Percentiles rank a stretch among this genome's conserved stretches.
Conservation (phyloP, 2,888 invertebrate genomes). For the Nycteola revayana region DNA sequence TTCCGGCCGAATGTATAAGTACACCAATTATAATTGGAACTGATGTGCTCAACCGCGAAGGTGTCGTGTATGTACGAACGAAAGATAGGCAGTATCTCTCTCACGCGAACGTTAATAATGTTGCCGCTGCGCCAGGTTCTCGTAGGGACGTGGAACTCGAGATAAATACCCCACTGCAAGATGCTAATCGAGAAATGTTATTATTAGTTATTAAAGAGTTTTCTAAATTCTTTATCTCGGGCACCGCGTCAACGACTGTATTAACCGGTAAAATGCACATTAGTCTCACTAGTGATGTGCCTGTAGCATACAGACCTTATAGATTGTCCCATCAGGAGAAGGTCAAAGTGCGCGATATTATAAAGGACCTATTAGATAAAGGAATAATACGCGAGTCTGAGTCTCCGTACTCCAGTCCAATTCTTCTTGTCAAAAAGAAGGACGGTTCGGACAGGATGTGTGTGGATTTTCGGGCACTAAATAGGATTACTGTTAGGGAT, state of each 20-base stretch:
- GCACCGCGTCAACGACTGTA: slow-evolving; percentile 1
- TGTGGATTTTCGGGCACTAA: slow-evolving; percentile 1
- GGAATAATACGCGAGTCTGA: slow-evolving; percentile 2
- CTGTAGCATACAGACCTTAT: slow-evolving; percentile 1
- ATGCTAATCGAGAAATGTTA: too few relatives aligned
- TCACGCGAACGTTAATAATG: background rate
- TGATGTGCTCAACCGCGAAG: slow-evolving; percentile 11
- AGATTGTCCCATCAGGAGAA: background rate
- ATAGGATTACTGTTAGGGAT: background rate
- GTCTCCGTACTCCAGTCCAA: slow-evolving; percentile 3
- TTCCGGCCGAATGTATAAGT: slow-evolving; percentile 15
- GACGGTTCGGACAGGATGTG: slow-evolving; percentile 3
- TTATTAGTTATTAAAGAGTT: too few relatives aligned
- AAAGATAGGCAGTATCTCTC: too few relatives aligned
- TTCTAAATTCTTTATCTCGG: background rate
- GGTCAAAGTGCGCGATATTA: slow-evolving; percentile 1
- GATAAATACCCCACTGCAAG: background rate
- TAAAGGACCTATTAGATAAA: slow-evolving; percentile 1
- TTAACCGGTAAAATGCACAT: slow-evolving; percentile 1
- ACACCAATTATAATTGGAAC: slow-evolving; percentile 26
- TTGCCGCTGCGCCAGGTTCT: background rate
- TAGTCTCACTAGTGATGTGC: background rate
- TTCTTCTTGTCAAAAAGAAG: slow-evolving; percentile 4
- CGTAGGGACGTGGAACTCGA: too few relatives aligned
- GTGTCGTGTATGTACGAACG: too few relatives aligned